A percentile compares a stretch with the other conserved stretches of the same genome.
phyloP scores from a whole-genome alignment of 2,113 vertebrate species.

The Psittacula cyanocephala region DNA sequence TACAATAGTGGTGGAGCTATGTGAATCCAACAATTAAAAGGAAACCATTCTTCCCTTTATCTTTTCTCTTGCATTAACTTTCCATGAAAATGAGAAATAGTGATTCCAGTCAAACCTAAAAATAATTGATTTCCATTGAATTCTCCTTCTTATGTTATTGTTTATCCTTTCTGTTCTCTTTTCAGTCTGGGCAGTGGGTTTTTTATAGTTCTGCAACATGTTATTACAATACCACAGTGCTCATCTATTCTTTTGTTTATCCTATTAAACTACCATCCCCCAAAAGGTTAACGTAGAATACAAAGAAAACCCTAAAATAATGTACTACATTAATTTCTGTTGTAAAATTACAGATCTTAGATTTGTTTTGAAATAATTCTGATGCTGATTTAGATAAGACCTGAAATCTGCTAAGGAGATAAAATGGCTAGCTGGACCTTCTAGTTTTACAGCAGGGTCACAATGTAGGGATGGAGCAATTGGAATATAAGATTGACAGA shows the following conservation, averaged over 20 bases:
- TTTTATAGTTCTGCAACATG: neutral
- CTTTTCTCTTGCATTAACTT: neutral
- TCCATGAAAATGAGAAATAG: neutral
- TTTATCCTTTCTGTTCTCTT: neutral
- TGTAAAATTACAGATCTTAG: neutral
- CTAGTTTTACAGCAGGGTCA: constrained; percentile 8
- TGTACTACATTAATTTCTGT: neutral
- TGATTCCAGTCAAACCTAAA: neutral
- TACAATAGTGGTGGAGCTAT: neutral
- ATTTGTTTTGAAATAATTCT: neutral
- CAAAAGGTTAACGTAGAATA: neutral
- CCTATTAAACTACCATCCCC: neutral
- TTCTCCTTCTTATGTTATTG: neutral
- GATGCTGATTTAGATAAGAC: neutral
- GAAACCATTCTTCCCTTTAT: neutral
- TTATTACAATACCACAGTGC: neutral
- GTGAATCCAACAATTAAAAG: neutral
- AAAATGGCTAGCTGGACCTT: constrained; percentile 32
- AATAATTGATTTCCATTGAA: neutral
- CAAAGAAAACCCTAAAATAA: neutral
- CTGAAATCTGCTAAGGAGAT: neutral
- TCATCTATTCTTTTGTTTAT: neutral
- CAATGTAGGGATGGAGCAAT: neutral
- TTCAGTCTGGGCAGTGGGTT: neutral
- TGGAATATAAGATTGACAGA: neutral